Base-by-base conservation (phyloP, 2,797 vertebrate genomes). In the Scolopax rusticola region DNA sequence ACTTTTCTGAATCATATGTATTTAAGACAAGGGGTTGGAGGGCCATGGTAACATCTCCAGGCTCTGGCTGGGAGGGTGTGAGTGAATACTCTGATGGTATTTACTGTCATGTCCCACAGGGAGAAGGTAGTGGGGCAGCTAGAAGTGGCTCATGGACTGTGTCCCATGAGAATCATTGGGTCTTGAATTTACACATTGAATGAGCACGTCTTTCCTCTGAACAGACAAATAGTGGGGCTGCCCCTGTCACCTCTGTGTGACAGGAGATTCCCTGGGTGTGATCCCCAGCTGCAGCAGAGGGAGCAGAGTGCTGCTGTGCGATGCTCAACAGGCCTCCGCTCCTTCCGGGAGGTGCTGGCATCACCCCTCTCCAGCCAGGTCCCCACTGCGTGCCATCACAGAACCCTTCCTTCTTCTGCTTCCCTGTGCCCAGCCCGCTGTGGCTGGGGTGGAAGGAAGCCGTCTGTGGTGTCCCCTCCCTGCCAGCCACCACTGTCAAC, bases 351-450 rank as follows among this genome's bases (percentile, higher is more conserved):
- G 36, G 7, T 70, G 61, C 4, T 74, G 56, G 40, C 4, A 2
- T 67, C 50, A 23, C 43, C 56, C 36, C 10, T 48, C 57, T 60
- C 32, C 78, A 68, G 70, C 41, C 93, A 32, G 57, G n/a, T 74
- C 48, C 25, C 60, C 36, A 33, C 93, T 89, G 74, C 30, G 0
- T 93, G 92, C 77, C 89, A 82, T 67, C 78, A n/a, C 59, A 45
- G 32, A 82, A 10, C 43, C 54, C 67, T 83, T 84, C 95, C 59
- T 69, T 11, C 7, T 94, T 90, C 78, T 90, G 63, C 94, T 95
- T 96, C 94, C 80, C 87, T 13, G 59, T 6, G 6, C 84, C 61
- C 75, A 36, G 43, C 60, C 70, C 20, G 1, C 56, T 54, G 67
- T 1, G 24, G 68, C 43, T 0, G 0, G 56, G 27, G 2, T 73